phyloP scores from a whole-genome alignment of 2,113 vertebrate species.

The Varanus salvator region DNA sequence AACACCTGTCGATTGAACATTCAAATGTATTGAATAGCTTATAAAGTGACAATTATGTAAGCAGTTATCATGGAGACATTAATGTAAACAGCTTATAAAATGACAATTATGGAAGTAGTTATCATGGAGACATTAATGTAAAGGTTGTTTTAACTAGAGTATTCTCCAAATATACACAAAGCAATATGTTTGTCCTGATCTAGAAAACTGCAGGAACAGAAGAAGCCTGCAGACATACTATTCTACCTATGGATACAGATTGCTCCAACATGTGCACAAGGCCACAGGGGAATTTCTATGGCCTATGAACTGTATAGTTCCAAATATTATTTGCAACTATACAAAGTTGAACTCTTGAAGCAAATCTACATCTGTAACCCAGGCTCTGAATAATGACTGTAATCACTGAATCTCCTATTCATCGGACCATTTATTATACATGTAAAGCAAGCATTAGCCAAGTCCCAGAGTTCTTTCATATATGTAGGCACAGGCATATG shows the following conservation, averaged over 20 bases:
- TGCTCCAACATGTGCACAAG: background rate
- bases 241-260: background rate
- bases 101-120: background rate
- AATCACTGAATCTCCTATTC: background rate
- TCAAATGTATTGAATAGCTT: slow-evolving; percentile 50
- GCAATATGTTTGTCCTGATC: background rate
- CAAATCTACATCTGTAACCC: background rate
- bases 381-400: background rate
- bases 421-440: background rate
- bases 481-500: background rate
- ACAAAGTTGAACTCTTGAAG: background rate
- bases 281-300: background rate
- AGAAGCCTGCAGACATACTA: background rate
- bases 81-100: slow-evolving; percentile 26
- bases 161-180: background rate
- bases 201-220: background rate
- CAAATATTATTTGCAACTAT: background rate
- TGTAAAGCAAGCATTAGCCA: background rate
- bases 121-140: background rate
- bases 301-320: no score
- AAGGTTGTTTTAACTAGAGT: background rate
- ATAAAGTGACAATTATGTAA: slow-evolving; percentile 7
- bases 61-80: background rate
- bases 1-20: slow-evolving; percentile 10
- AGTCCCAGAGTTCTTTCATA: background rate